These are phyloP conservation scores for Monoplex corrugatus DNA, from an alignment of 2,888 invertebrate species.

Conservation along the genomic window DNA sequence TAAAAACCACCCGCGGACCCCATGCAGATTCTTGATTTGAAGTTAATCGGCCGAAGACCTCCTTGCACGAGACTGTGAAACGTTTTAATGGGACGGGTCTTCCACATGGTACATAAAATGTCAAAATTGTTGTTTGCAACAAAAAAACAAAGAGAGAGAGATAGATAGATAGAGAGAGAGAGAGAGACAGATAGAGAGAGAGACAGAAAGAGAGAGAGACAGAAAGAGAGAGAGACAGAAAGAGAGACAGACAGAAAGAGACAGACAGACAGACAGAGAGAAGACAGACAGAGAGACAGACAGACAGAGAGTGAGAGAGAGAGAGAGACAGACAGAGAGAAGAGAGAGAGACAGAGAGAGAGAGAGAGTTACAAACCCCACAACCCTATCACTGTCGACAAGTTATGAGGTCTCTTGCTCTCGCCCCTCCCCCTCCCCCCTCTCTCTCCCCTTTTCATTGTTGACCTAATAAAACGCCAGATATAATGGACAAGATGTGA, in stretches of 20 bases:
- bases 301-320: too few relatives aligned
- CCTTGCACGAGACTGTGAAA: background rate
- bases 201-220: too few relatives aligned
- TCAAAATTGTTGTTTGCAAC: background rate
- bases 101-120: background rate
- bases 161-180: background rate
- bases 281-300: too few relatives aligned
- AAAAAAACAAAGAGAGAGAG: background rate
- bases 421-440: background rate
- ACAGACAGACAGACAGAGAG: too few relatives aligned
- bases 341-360: background rate
- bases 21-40: background rate
- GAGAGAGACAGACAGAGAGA: too few relatives aligned
- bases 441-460: constrained; percentile 13
- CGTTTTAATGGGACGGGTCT: background rate
- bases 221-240: too few relatives aligned
- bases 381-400: constrained; percentile 23
- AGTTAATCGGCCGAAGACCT: background rate
- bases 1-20: background rate
- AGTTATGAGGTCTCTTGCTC: background rate
- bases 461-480: constrained; percentile 37
- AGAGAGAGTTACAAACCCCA: background rate
- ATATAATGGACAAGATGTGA: constrained; percentile 36
- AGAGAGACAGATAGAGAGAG: background rate
- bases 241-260: too few relatives aligned